Evolutionary conservation across 1,140 invertebrate genomes (phyloP), one percentile per base, ranked within the genome.

Genomic region (Acromyrmex heyeri): DNA sequence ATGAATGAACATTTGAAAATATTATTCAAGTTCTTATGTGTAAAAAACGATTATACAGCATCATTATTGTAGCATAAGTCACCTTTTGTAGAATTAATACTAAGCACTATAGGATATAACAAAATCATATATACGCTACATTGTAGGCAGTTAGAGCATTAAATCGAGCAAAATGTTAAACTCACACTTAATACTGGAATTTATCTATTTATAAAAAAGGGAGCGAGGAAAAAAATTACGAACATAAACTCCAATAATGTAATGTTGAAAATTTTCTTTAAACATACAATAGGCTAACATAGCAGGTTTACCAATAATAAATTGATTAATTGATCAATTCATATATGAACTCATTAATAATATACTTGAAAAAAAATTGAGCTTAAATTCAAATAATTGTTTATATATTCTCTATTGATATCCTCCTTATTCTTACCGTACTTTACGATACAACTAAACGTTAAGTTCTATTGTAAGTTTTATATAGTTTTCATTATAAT

Each of bases 1-100:
- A 93, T 93, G 91, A 88, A 91, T 91, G 89, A 93, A 93, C 91
- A 91, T 92, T 92, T 89, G 38, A 90, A 93, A 93, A 94, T 86
- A 93, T 89, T 92, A 87, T 90, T 89, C 81, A 91, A 78, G 67
- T 92, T 92, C 83, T 92, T 90, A 90, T 91, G 89, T 92, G 88
- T 92, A 92, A 91, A 93, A 93, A 93, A 93, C 91, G 92, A 92
- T 92, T 77, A 91, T 90, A 93, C 88, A 93, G 44, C 76, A 88
- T 89, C n/a, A 30, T 70, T 61, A 86, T 82, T 67, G 78, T 91
- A 88, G 79, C 30, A 86, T 86, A 90, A 59, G 81, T 90, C 77
- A 88, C 34, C 61, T 65, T 44, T 70, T 85, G 55, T 61, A 87
- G 87, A 91, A 85, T 85, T 88, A 91, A 81, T 24, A 24, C 61